Evolutionary conservation across 2,113 vertebrate species (phyloP), one percentile per base, ranked within the genome.

Genomic region (Symphodus melops): DNA sequence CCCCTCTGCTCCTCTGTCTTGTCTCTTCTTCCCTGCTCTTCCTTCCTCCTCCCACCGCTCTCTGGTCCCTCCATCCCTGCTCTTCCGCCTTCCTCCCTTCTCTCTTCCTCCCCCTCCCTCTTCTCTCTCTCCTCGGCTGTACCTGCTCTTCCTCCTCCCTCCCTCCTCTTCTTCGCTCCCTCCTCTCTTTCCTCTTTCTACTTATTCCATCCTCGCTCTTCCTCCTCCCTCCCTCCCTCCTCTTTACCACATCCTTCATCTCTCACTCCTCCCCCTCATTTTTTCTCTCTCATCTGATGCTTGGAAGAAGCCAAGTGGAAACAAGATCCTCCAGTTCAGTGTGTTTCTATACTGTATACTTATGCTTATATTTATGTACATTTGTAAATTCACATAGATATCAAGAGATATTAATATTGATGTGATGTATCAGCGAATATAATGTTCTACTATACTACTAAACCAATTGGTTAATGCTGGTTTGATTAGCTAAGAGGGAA

Each of bases 251-350:
- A n/a, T 51, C 17, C 55, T 36, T 36, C 25, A 21, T 54, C 23
- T 12, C 21, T 25, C 23, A 21, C 53, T 25, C 53, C 21, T 54
- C 23, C 46, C 57, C 25, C n/a, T 55, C 6, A 1, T 33, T 57
- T n/a, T 39, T 72, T 52, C 41, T 64, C 71, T 64, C 28, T 72
- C 67, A 79, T 65, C 68, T 53, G 3, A 60, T 5, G 39, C 60
- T 57, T 74, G 62, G 58, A 64, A 77, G 39, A 70, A 75, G 33
- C 68, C 65, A 23, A 83, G 79, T 77, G 68, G 68, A 84, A 86
- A 81, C 51, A 37, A 54, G 23, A 76, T 68, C 41, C 33, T 75
- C 23, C 56, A 58, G 44, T 28, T 77, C 41, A 25, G 39, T 3
- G 9, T 19, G 67, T 48, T 33, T 52, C 14, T 46, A 9, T 61